Conservation (phyloP, 2,797 vertebrate species). For the Lindbergichthys nudifrons region DNA sequence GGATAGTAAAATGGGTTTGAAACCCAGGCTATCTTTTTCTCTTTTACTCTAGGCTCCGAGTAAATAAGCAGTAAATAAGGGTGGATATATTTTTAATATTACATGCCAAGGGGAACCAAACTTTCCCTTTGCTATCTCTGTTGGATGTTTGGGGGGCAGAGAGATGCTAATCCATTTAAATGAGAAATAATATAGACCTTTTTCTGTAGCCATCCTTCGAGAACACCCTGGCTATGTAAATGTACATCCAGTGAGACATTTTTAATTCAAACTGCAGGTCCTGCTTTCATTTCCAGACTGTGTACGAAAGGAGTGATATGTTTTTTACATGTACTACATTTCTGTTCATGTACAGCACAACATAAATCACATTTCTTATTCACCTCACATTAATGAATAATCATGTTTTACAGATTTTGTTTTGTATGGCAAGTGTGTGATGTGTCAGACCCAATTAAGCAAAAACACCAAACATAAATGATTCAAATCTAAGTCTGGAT, state of each 20-base stretch:
- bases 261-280: constrained; percentile 26
- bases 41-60: constrained; percentile 39
- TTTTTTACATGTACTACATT: background rate
- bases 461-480: constrained; percentile 59
- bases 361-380: constrained; percentile 26
- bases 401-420: constrained; percentile 44
- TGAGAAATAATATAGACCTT: constrained; percentile 51
- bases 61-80: constrained; percentile 57
- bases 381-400: constrained; percentile 35
- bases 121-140: constrained; percentile 39
- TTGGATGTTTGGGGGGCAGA: constrained; percentile 50
- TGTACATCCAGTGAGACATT: constrained; percentile 25
- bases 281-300: constrained; percentile 18
- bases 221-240: constrained; percentile 36
- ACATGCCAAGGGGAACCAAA: constrained; percentile 41
- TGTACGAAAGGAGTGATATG: constrained; percentile 20
- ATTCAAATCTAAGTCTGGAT: constrained; percentile 37
- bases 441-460: constrained; percentile 50
- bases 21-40: constrained; percentile 37
- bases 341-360: constrained; percentile 5
- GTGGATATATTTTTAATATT: constrained; percentile 58
- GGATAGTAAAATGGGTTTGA: constrained; percentile 55
- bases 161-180: constrained; percentile 67
- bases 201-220: constrained; percentile 25
- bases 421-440: constrained; percentile 39